Evolutionary conservation across 1,140 invertebrate species (phyloP), one percentile per base, ranked within the genome.

Genomic region (Stegodyphus mimosarum): DNA sequence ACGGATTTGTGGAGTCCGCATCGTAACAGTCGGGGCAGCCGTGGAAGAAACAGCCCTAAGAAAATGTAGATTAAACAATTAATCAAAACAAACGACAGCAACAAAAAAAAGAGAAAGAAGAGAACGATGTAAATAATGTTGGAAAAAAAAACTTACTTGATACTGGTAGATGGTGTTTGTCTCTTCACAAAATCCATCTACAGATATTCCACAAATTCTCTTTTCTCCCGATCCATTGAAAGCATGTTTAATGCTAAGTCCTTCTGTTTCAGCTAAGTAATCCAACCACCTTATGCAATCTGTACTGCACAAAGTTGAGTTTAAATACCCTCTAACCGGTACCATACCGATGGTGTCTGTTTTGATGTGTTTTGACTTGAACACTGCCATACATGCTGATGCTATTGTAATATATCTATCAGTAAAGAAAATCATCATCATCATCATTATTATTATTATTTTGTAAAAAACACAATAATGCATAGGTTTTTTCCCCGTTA

Each of bases 31-130:
- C 10, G 7, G 11, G 33, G 70, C 70, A 72, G 7, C 70, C 50
- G 49, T 72, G 70, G 11, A 72, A 72, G 49, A 72, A 50, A 72
- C 70, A 72, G 48, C 70, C 70, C 50, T 50, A 13, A 50, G 7
- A 72, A 13, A 18, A 18, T 13, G 17, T 13, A 11, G 17, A 69
- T 18, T 10, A 72, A 33, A 72, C 10, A 50, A 49, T 72, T 48
- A 48, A 89, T 83, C 88, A 91, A 95, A 51, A 50, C 9, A 50
- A n/a, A 67, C 7, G n/a, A 67, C 17, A n/a, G 11, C 9, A 15
- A 18, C 1, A 60, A 7, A 67, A 17, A 67, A 67, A 2, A 13
- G n/a, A 67, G 17, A 17, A 2, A 67, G 7, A 15, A 17, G 13
- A 67, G 7, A 67, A 7, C n/a, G 7, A 7, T 67, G 9, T n/a